Conservation (phyloP, 2,797 vertebrate species). For the Dipus sagitta region DNA sequence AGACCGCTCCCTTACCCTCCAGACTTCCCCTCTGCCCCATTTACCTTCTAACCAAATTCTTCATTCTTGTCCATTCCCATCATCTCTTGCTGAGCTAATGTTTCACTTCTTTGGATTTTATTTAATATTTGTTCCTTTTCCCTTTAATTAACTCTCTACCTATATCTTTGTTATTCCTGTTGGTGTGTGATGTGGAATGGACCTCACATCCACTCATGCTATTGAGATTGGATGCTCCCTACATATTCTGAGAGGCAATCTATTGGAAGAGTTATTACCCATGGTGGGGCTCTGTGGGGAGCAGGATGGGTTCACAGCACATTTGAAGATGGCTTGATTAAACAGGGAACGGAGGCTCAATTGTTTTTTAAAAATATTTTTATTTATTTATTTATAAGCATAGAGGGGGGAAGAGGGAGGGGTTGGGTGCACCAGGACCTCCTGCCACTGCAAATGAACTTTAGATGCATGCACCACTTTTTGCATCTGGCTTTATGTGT, state of each 20-base stretch:
- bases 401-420: too few species aligned
- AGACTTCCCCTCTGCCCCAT: not conserved
- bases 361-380: not conserved
- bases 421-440: too few species aligned
- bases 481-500: too few species aligned
- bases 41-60: not conserved
- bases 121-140: conserved; percentile 2
- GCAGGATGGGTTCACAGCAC: not conserved
- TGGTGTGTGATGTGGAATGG: not conserved
- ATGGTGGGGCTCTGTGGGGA: not conserved
- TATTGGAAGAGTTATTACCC: not conserved
- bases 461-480: too few species aligned
- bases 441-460: too few species aligned
- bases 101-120: not conserved
- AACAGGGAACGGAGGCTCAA: not conserved
- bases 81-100: not conserved
- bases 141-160: not conserved
- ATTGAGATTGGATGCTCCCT: not conserved
- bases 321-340: not conserved
- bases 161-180: not conserved
- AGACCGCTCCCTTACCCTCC: not conserved
- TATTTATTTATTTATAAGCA: too few species aligned
- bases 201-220: not conserved
- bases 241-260: not conserved
- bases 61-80: not conserved